Conservation (phyloP, 2,888 invertebrate species). For the Neuroscelio doddi region DNA sequence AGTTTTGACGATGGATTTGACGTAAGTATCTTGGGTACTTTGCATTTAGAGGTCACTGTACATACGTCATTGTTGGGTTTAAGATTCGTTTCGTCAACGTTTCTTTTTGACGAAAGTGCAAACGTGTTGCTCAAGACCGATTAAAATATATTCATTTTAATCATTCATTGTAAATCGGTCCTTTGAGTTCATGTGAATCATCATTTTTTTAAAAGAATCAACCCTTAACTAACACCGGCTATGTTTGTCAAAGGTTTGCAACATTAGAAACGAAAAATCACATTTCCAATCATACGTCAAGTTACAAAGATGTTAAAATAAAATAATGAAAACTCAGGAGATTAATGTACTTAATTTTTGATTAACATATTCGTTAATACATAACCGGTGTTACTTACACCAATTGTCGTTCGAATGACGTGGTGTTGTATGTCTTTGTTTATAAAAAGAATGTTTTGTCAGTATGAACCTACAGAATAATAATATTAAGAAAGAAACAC, state of each 20-base stretch:
- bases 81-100: constrained; percentile 30
- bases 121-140: constrained; percentile 45
- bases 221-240: no score
- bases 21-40: constrained; percentile 4
- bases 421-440: constrained; percentile 37
- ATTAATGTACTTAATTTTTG: no score
- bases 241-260: no score
- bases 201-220: no score
- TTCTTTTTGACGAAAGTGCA: constrained; percentile 43
- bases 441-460: constrained; percentile 34
- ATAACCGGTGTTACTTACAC: no score
- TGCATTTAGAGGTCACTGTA: constrained; percentile 22
- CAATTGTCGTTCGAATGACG: constrained; percentile 32
- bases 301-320: no score
- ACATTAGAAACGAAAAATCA: no score
- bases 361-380: no score
- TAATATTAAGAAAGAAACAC: constrained; percentile 13
- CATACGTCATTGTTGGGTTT: constrained; percentile 39
- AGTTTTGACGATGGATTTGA: constrained; percentile 20
- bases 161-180: no score
- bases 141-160: constrained; percentile 11
- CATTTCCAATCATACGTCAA: no score
- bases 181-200: no score
- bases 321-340: no score
- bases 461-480: neutral